A percentile compares a stretch with the other conserved stretches of the same genome.
Conservation (phyloP, 1,140 invertebrate genomes). For the Hestina assimilis region DNA sequence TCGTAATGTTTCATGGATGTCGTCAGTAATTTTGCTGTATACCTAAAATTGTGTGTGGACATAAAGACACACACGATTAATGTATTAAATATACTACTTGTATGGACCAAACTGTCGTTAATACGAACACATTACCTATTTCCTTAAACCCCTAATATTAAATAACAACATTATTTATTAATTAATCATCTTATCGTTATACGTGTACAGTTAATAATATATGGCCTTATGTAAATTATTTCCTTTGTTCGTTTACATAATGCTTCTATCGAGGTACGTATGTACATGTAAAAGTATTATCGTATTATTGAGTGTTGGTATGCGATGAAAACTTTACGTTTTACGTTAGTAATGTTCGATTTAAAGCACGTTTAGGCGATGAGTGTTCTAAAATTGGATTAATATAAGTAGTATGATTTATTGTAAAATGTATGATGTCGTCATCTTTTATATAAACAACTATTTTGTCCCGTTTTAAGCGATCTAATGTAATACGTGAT, state of each 20-base stretch:
- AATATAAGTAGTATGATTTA: slow-evolving; percentile 48
- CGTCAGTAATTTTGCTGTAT: slow-evolving; percentile 44
- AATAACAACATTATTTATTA: slow-evolving; percentile 72
- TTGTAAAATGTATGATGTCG: slow-evolving; percentile 42
- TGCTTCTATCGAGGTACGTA: slow-evolving; percentile 60
- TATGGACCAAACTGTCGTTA: slow-evolving; percentile 77
- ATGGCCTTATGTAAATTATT: slow-evolving; percentile 78
- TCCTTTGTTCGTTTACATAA: slow-evolving; percentile 56
- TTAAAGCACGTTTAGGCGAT: slow-evolving; percentile 59
- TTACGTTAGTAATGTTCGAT: slow-evolving; percentile 49
- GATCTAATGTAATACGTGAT: slow-evolving; percentile 47
- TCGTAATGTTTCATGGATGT: slow-evolving; percentile 26
- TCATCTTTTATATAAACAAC: slow-evolving; percentile 54
- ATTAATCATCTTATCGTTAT: slow-evolving; percentile 74
- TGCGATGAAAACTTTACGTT: slow-evolving; percentile 32
- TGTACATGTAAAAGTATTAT: slow-evolving; percentile 51
- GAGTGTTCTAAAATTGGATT: slow-evolving; percentile 61
- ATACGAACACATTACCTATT: slow-evolving; percentile 66
- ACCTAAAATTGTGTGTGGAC: slow-evolving; percentile 47
- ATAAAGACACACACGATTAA: slow-evolving; percentile 54
- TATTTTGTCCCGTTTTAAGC: slow-evolving; percentile 52
- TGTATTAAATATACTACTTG: slow-evolving; percentile 66
- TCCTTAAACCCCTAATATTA: slow-evolving; percentile 71
- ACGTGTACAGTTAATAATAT: slow-evolving; percentile 74
- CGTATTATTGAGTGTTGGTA: slow-evolving; percentile 41